phyloP scores from a whole-genome alignment of 2,113 vertebrate species.

The Alethe diademata region DNA sequence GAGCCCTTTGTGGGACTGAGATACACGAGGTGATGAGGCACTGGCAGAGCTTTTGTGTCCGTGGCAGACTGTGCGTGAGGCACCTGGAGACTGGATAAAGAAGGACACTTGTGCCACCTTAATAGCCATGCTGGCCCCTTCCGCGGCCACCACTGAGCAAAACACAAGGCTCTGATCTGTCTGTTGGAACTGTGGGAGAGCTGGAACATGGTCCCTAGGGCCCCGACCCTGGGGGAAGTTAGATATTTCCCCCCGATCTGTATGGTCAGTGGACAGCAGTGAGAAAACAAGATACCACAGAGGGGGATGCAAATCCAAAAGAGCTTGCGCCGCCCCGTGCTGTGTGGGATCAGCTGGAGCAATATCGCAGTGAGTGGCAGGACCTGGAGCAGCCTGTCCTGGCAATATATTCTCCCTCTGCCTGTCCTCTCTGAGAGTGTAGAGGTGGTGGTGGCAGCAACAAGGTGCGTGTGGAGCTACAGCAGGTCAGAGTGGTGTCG shows the following conservation, averaged over 20 bases:
- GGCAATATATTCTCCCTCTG: not conserved
- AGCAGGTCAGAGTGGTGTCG: too few species aligned
- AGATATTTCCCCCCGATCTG: not conserved
- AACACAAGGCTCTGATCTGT: too few species aligned
- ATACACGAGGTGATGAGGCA: fast-evolving
- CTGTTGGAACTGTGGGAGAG: not conserved
- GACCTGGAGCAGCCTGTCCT: not conserved
- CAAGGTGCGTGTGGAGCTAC: too few species aligned
- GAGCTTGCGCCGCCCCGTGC: fast-evolving
- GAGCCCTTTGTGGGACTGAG: not conserved
- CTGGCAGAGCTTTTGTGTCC: not conserved
- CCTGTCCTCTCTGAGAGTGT: too few species aligned
- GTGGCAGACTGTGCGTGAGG: not conserved
- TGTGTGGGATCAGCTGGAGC: too few species aligned
- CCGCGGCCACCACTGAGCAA: fast-evolving
- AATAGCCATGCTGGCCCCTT: not conserved
- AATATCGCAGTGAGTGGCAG: not conserved
- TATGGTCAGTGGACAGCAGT: not conserved
- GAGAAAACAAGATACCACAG: not conserved
- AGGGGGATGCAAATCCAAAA: too few species aligned
- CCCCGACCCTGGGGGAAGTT: fast-evolving
- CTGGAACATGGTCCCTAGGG: not conserved
- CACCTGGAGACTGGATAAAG: not conserved
- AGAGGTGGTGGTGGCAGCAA: too few species aligned
- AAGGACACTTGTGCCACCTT: fast-evolving